Percentiles rank a stretch among this genome's conserved stretches.
phyloP scores from a whole-genome alignment of 2,888 invertebrate genomes.

The Pecten maximus region DNA sequence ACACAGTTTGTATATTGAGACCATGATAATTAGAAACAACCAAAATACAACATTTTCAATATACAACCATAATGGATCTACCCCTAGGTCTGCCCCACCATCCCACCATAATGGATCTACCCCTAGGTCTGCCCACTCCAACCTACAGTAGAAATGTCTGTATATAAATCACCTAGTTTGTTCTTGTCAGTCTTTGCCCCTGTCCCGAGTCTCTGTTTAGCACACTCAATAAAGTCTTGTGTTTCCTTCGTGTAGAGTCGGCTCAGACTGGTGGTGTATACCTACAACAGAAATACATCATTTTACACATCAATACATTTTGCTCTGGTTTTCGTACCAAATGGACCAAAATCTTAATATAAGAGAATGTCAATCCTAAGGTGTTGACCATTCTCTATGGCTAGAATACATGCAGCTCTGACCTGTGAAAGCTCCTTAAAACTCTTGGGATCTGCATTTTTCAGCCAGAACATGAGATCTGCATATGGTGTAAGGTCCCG shows the following conservation, averaged over 20 bases:
- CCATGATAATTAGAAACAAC: too few species aligned
- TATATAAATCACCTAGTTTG: slow-evolving; percentile 61
- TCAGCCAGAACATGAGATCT: slow-evolving; percentile 95
- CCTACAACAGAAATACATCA: slow-evolving; percentile 78
- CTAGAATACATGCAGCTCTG: slow-evolving; percentile 30
- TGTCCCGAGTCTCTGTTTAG: slow-evolving; percentile 84
- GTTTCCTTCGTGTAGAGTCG: slow-evolving; percentile 95
- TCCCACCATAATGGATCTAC: too few species aligned
- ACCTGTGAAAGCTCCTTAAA: slow-evolving; percentile 90
- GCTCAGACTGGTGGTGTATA: slow-evolving; percentile 91
- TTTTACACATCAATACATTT: background rate
- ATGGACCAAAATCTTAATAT: too few species aligned
- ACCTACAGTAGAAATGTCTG: background rate
- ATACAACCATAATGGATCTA: too few species aligned
- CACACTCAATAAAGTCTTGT: slow-evolving; percentile 90
- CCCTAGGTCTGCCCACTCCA: too few species aligned
- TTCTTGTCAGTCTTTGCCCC: slow-evolving; percentile 65
- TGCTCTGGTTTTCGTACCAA: too few species aligned
- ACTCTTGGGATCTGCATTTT: slow-evolving; percentile 90
- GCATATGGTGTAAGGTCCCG: slow-evolving; percentile 93
- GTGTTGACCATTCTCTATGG: too few species aligned
- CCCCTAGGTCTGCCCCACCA: too few species aligned
- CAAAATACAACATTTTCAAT: too few species aligned
- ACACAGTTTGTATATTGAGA: too few species aligned
- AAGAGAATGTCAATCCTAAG: too few species aligned